Percentiles rank a stretch among this genome's conserved stretches.
Evolutionary conservation across 1,140 invertebrate species (phyloP).

Genomic region (Bombus haemorrhoidalis): DNA sequence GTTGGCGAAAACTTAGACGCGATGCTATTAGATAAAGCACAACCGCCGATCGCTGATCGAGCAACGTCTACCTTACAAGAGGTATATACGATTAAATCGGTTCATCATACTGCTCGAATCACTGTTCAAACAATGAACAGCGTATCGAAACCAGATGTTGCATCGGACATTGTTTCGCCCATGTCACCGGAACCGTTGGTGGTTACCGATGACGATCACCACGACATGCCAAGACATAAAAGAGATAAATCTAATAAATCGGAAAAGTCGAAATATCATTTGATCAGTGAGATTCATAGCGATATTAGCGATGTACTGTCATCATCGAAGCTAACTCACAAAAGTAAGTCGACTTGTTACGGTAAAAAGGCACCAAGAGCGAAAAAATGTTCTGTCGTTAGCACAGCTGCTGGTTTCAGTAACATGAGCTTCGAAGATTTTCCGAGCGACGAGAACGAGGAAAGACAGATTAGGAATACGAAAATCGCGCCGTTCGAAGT

Average conservation of each 20-base stretch:
- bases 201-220: constrained; percentile 40
- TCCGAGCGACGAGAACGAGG: constrained; percentile 86
- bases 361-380: constrained; percentile 72
- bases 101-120: constrained; percentile 66
- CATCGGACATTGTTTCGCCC: constrained; percentile 66
- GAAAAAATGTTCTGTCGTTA: constrained; percentile 67
- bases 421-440: constrained; percentile 93
- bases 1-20: constrained; percentile 66
- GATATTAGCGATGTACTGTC: constrained; percentile 73
- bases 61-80: background rate
- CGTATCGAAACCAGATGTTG: constrained; percentile 61
- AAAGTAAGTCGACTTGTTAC: constrained; percentile 68
- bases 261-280: constrained; percentile 83
- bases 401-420: constrained; percentile 84
- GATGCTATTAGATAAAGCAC: constrained; percentile 65
- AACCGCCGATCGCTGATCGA: constrained; percentile 26
- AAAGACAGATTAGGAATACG: constrained; percentile 67
- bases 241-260: constrained; percentile 80
- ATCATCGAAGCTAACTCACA: constrained; percentile 70
- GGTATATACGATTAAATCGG: constrained; percentile 57
- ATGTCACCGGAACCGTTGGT: constrained; percentile 77
- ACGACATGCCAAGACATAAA: constrained; percentile 71
- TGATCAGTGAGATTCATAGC: constrained; percentile 80
- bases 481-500: constrained; percentile 86
- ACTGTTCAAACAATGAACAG: constrained; percentile 71